A percentile compares a stretch with the other conserved stretches of the same genome.
phyloP scores from a whole-genome alignment of 2,888 invertebrate genomes.

The Lepetodrilus schrolli region DNA sequence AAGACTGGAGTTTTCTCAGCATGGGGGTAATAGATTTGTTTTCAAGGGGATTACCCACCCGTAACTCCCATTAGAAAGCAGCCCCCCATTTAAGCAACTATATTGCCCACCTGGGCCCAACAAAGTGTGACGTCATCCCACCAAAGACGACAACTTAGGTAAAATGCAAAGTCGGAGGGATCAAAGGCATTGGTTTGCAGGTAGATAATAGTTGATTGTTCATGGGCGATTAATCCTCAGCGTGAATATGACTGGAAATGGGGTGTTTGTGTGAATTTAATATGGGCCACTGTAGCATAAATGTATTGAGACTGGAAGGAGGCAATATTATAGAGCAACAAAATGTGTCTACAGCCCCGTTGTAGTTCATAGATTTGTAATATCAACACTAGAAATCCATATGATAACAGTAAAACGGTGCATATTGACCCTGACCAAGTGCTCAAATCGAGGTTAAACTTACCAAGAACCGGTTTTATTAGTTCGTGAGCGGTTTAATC shows the following conservation, averaged over 20 bases:
- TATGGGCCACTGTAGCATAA: not conserved
- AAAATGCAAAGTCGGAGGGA: slow-evolving; percentile 11
- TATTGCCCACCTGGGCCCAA: slow-evolving; percentile 1
- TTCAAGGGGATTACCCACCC: slow-evolving; percentile 10
- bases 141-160: slow-evolving; percentile 18
- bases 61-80: slow-evolving; percentile 15
- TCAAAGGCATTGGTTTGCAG: slow-evolving; percentile 6
- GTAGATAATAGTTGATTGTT: slow-evolving; percentile 21
- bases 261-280: slow-evolving; percentile 16
- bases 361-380: slow-evolving; percentile 26
- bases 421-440: not conserved
- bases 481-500: not conserved
- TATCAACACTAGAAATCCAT: slow-evolving; percentile 16
- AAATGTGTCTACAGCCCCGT: not conserved
- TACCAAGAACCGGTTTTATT: slow-evolving; percentile 10
- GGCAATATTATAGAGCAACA: not conserved
- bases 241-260: slow-evolving; percentile 8
- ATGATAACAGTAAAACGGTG: not conserved
- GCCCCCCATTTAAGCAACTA: not conserved
- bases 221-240: slow-evolving; percentile 17
- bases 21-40: slow-evolving; percentile 25
- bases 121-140: slow-evolving; percentile 25
- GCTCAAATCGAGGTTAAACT: slow-evolving; percentile 3
- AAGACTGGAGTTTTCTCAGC: not conserved
- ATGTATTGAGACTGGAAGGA: slow-evolving; percentile 17